Evolutionary conservation across 2,888 invertebrate genomes (phyloP).

Genomic region (Philereme transversata): DNA sequence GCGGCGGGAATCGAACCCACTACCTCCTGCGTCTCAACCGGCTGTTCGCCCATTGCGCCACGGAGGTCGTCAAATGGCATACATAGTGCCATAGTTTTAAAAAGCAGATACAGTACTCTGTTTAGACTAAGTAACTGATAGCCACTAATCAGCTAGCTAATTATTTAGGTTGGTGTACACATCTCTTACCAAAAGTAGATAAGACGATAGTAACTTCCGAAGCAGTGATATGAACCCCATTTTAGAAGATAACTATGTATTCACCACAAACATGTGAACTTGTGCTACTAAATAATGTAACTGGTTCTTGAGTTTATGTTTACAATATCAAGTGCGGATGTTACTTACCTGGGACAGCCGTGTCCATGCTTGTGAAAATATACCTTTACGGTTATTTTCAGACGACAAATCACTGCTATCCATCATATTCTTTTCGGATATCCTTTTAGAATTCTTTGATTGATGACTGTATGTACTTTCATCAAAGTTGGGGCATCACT

Average conservation of each 20-base stretch:
- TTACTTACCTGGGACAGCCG: slow-evolving; percentile 86
- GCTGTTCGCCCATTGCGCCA: too few species aligned
- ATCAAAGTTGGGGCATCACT: slow-evolving; percentile 48
- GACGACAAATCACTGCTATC: slow-evolving; percentile 88
- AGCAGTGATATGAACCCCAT: not conserved
- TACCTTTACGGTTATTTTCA: slow-evolving; percentile 84
- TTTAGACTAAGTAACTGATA: too few species aligned
- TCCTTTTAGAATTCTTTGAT: slow-evolving; percentile 32
- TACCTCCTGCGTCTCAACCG: too few species aligned
- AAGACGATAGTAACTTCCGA: not conserved
- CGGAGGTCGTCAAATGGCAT: too few species aligned
- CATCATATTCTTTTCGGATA: slow-evolving; percentile 77
- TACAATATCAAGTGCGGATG: not conserved
- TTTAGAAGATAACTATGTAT: not conserved
- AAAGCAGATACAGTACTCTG: too few species aligned
- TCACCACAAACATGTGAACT: slow-evolving; percentile 7
- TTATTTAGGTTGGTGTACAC: too few species aligned
- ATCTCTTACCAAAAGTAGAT: not conserved
- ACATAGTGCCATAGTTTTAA: too few species aligned
- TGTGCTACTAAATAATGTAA: not conserved
- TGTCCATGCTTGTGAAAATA: slow-evolving; percentile 86
- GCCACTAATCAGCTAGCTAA: too few species aligned
- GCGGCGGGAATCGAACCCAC: too few species aligned
- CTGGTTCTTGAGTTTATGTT: slow-evolving; percentile 5
- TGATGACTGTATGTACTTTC: slow-evolving; percentile 8